Percentiles rank a stretch among this genome's conserved stretches.
These are phyloP conservation scores for Troides aeacus DNA, from an alignment of 2,888 invertebrate species.

Conservation along the genomic window DNA sequence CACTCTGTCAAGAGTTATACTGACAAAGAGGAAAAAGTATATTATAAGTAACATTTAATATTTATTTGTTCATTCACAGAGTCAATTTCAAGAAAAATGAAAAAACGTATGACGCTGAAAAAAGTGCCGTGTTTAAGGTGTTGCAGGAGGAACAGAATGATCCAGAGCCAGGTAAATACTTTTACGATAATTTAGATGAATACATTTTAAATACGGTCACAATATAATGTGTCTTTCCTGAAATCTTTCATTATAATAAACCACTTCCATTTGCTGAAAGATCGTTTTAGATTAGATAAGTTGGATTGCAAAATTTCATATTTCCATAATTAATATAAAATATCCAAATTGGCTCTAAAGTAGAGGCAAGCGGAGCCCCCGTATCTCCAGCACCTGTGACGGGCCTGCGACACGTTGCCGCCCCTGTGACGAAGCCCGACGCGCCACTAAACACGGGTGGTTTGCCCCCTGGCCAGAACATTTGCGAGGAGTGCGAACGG, in stretches of 20 bases:
- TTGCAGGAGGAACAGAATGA: slow-evolving; percentile 93
- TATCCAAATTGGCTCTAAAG: slow-evolving; percentile 53
- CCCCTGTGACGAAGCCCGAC: slow-evolving; percentile 85
- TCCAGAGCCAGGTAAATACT: slow-evolving; percentile 85
- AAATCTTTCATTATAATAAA: not conserved
- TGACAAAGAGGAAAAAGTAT: too few relatives aligned
- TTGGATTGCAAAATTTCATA: not conserved
- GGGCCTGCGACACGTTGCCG: slow-evolving; percentile 86
- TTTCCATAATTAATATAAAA: slow-evolving; percentile 9
- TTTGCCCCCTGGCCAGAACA: slow-evolving; percentile 92
- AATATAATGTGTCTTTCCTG: not conserved
- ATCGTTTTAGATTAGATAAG: not conserved
- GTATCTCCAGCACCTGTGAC: slow-evolving; percentile 71
- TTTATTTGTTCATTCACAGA: slow-evolving; percentile 70
- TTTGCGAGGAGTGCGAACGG: slow-evolving; percentile 98
- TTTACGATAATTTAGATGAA: not conserved
- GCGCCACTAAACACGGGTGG: slow-evolving; percentile 83
- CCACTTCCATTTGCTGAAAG: not conserved
- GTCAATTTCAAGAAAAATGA: slow-evolving; percentile 98
- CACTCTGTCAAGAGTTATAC: too few relatives aligned
- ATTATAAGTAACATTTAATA: not conserved
- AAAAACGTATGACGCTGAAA: slow-evolving; percentile 90
- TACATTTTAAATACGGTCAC: not conserved
- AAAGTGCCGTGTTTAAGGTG: slow-evolving; percentile 94
- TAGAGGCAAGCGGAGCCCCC: slow-evolving; percentile 52